These are phyloP conservation scores for Teleogryllus occipitalis DNA, from an alignment of 1,140 invertebrate genomes.

Conservation along the genomic window DNA sequence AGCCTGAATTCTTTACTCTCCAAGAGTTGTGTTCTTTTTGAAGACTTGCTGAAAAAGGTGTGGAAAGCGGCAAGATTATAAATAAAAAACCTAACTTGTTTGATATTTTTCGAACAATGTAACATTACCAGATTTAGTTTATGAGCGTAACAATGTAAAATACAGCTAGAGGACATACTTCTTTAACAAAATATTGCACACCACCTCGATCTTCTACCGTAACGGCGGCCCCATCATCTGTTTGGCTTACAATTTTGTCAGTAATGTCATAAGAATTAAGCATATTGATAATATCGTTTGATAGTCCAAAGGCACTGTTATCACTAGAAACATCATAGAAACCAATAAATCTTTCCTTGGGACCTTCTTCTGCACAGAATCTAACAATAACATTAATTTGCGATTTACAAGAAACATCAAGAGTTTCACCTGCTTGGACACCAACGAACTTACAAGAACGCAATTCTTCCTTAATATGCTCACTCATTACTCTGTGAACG, in stretches of 20 bases:
- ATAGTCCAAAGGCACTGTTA: not conserved
- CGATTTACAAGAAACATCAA: no score
- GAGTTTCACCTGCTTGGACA: no score
- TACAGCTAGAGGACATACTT: not conserved
- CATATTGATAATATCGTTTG: no score
- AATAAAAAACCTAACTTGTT: not conserved
- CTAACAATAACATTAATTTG: no score
- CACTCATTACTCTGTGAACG: not conserved
- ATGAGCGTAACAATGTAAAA: not conserved
- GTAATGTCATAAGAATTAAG: no score
- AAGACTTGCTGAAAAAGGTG: not conserved
- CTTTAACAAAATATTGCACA: not conserved
- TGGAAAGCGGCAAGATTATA: not conserved
- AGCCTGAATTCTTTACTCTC: not conserved
- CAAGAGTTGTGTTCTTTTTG: not conserved
- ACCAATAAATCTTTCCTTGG: no score
- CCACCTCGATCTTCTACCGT: not conserved
- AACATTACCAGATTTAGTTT: not conserved
- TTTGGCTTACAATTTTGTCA: no score
- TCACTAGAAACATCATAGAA: not conserved
- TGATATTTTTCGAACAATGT: constrained; percentile 1
- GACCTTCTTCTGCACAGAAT: no score
- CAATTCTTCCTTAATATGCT: no score
- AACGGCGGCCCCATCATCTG: not conserved
- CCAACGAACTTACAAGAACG: no score